Base-by-base conservation (phyloP, 2,113 vertebrate genomes). In the Rhipidura dahli region DNA sequence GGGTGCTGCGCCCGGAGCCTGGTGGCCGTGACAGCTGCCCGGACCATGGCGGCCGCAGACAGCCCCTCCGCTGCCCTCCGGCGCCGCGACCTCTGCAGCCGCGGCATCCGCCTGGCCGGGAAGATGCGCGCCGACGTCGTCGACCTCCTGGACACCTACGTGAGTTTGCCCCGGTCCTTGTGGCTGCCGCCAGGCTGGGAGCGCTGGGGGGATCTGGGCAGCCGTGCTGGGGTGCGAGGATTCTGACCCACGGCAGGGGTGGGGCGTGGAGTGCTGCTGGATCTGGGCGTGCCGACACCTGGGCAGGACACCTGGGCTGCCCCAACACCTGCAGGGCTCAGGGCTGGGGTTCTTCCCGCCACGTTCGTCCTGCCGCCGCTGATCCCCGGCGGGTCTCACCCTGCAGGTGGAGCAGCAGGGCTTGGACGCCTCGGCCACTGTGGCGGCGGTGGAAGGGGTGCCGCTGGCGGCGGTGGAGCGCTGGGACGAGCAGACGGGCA, bases 61-160 rank as follows among this genome's bases (percentile, higher is more conserved):
- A 91, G 63, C 51, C n/a, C 96, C 44, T 84, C 95, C 1, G 31
- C 40, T 5, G 26, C 93, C 68, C 94, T 96, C 64, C 97, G 22
- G 31, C 92, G 50, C 65, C 93, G 51, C 1, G 97, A 97, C 93
- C 95, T 98, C 44, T 98, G 97, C 64, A 96, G 86, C 92, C 96
- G 94, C 8, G 97, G 97, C 51, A 96, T 98, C 86, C 98, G 97
- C 89, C 97, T 98, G 69, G 98, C 97, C 1, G 94, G 98, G 65
- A 98, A 98, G 97, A 98, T 98, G 84, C 98, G 96, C 77, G 96
- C 95, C 0, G 98, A 98, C 1, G 96, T 98, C 63, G 10, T 94
- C 3, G 83, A 96, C 44, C 97, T 98, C 50, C 88, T 71, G 92
- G 97, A 98, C 16, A 26, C 96, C 60, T 98, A 98, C 0, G 98